Conservation (phyloP, 2,113 vertebrate species). For the Pantherophis guttatus region DNA sequence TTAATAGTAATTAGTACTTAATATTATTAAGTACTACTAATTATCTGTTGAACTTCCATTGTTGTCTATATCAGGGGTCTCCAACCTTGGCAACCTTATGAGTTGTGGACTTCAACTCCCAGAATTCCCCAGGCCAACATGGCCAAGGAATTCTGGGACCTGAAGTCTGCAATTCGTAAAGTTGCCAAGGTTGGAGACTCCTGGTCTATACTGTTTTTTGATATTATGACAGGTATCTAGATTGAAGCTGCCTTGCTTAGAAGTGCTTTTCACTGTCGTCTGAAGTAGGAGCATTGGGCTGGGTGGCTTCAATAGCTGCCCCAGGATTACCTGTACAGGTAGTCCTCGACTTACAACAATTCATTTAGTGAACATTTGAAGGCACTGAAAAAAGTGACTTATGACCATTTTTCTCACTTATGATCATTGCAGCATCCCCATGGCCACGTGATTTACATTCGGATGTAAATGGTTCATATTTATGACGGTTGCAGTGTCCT, state of each 20-base stretch:
- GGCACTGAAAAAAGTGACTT: neutral
- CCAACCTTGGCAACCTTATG: neutral
- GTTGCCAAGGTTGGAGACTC: too few relatives aligned
- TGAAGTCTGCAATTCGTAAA: too few relatives aligned
- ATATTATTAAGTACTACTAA: neutral
- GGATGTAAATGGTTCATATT: neutral
- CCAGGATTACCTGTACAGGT: neutral
- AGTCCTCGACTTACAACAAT: neutral
- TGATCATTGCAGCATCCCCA: neutral
- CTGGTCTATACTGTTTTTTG: neutral
- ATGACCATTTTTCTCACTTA: neutral
- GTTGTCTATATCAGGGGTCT: neutral
- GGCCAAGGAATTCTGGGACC: too few relatives aligned
- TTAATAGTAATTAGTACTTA: neutral
- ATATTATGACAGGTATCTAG: neutral
- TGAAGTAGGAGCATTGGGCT: neutral
- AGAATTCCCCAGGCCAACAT: neutral
- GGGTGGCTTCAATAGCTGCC: neutral
- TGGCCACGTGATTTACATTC: neutral
- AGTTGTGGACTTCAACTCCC: neutral
- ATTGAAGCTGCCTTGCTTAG: neutral
- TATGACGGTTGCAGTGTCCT: neutral
- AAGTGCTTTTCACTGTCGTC: neutral
- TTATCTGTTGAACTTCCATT: neutral
- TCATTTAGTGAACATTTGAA: neutral